Base-by-base conservation (phyloP, 2,113 vertebrate genomes). In the Noctilio leporinus region DNA sequence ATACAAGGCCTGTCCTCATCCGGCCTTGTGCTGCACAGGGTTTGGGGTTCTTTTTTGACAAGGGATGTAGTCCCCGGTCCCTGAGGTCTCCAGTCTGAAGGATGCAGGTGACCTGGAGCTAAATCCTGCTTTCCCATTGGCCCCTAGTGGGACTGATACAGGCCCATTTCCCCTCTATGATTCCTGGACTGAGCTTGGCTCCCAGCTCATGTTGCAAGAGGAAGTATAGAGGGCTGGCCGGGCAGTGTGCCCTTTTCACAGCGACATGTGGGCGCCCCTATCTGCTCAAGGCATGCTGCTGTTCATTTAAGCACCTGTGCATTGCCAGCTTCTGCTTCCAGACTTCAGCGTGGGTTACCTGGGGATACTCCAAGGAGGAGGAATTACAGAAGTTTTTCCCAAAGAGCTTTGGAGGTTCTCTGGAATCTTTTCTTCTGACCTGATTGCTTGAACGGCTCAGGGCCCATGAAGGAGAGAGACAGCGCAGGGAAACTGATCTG, bases 291-390 rank as follows among this genome's bases (percentile, higher is more conserved):
- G 26, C n/a, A 7, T 1, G 6, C 38, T 3, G 1, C 53, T 83
- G 5, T 62, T 92, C 82, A 55, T 85, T 40, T 53, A 72, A 92
- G 87, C 92, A 80, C 15, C 20, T 84, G 22, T 30, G 33, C 33
- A 6, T 49, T 24, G 84, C 53, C 65, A 81, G 47, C 11, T 95
- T 93, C 86, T 93, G n/a, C 89, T 95, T 95, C 40, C 33, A 83
- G 47, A 78, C 40, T 89, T 92, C 16, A 80, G 45, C 20, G 1
- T 55, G 33, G 26, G 62, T 93, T 92, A 67, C 28, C 78, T 73
- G 40, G 86, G 69, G 78, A 95, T 11, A 65, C 15, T 15, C 47
- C 49, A 26, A 17, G 45, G 47, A 89, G 26, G 19, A 93, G n/a
- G 94, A 94, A 75, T 75, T 87, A 84, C 0, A 33, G 53, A 94